Evolutionary conservation across 2,888 invertebrate genomes (phyloP).

Genomic region (Agrenia bidenticulata): DNA sequence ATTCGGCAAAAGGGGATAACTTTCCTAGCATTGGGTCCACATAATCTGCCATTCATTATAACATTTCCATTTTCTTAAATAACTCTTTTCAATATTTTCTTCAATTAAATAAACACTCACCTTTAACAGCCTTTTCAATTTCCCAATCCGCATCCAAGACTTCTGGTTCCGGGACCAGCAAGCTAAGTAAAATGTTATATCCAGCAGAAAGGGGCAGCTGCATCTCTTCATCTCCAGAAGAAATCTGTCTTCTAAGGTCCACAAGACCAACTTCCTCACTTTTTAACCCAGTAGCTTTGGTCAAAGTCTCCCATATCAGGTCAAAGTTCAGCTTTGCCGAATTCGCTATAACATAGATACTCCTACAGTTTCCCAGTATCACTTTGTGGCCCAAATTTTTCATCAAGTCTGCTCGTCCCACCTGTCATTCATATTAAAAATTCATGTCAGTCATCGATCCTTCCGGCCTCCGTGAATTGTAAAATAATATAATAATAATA

Average conservation of each 20-base stretch:
- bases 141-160: conserved; percentile 68
- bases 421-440: conserved; percentile 31
- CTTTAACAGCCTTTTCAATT: conserved; percentile 67
- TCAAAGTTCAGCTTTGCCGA: conserved; percentile 35
- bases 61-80: not conserved
- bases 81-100: not conserved
- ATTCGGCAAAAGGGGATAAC: conserved; percentile 70
- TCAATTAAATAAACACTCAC: conserved; percentile 55
- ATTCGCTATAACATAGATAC: conserved; percentile 47
- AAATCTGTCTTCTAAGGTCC: conserved; percentile 6
- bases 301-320: conserved; percentile 28
- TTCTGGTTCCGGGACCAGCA: conserved; percentile 80
- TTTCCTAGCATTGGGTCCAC: conserved; percentile 73
- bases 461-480: not conserved
- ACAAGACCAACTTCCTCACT: conserved; percentile 9
- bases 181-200: conserved; percentile 78
- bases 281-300: conserved; percentile 28
- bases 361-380: conserved; percentile 48
- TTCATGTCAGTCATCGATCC: not conserved
- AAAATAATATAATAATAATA: not conserved
- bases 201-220: conserved; percentile 63
- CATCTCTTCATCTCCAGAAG: conserved; percentile 24
- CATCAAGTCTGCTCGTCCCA: conserved; percentile 46
- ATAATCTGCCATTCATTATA: conserved; percentile 60
- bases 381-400: conserved; percentile 43